Evolutionary conservation across 2,888 invertebrate genomes (phyloP).

Genomic region (Pollenia griseotomentosa): DNA sequence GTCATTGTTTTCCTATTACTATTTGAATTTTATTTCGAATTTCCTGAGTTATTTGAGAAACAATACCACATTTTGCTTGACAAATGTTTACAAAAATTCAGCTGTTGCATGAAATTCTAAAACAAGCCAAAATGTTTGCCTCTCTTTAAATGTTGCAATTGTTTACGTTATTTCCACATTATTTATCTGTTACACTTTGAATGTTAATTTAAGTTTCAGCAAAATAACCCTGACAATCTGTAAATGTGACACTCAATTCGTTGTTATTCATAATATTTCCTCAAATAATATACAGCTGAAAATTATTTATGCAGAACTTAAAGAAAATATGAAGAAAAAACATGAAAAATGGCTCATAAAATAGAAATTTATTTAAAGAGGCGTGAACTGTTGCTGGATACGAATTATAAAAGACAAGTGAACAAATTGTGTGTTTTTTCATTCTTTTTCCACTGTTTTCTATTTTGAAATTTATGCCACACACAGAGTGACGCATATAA

Average conservation of each 20-base stretch:
- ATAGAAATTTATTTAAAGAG: conserved; percentile 43
- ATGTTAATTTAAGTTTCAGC: background rate
- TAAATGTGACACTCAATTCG: conserved; percentile 6
- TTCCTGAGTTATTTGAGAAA: no score
- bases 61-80: no score
- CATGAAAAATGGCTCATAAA: background rate
- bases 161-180: no score
- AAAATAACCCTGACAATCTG: conserved; percentile 18
- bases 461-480: conserved; percentile 51
- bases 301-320: background rate
- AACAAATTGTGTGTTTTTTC: background rate
- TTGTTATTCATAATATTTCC: conserved; percentile 37
- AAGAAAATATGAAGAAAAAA: background rate
- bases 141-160: no score
- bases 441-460: background rate
- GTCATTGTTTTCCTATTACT: no score
- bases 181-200: conserved; percentile 32
- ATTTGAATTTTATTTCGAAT: no score
- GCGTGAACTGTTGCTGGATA: conserved; percentile 48
- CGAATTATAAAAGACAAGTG: conserved; percentile 48
- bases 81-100: no score
- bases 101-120: no score
- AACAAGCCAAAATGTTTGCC: no score
- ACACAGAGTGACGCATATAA: conserved; percentile 29
- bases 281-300: background rate